Evolutionary conservation across 2,888 invertebrate species (phyloP).

Genomic region (Schizaphis graminum): DNA sequence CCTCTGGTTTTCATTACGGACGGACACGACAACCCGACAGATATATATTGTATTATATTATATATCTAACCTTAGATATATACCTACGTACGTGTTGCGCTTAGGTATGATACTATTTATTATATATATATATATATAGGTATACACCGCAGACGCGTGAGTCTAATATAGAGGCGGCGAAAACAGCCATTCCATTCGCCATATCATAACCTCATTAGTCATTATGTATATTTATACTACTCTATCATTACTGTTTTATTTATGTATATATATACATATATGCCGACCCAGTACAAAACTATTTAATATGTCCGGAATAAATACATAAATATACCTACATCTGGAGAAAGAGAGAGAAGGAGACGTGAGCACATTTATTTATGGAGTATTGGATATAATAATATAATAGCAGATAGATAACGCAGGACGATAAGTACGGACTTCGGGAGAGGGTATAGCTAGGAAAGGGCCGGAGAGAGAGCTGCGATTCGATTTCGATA

Average conservation of each 20-base stretch:
- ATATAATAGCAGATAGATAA: neutral
- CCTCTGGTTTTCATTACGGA: slow-evolving; percentile 62
- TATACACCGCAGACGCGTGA: neutral
- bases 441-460: neutral
- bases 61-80: neutral
- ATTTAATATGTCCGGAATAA: neutral
- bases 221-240: neutral
- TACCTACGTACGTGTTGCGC: neutral
- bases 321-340: neutral
- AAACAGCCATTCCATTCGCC: neutral
- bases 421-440: neutral
- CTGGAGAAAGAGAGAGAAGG: neutral
- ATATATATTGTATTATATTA: slow-evolving; percentile 3
- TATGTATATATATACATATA: neutral
- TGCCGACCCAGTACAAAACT: neutral
- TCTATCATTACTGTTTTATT: neutral
- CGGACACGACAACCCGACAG: slow-evolving; percentile 51
- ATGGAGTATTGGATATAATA: neutral
- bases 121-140: no score
- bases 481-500: slow-evolving; percentile 23
- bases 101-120: neutral
- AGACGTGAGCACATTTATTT: slow-evolving; percentile 8
- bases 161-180: neutral
- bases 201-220: neutral
- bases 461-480: neutral